Evolutionary conservation across 2,888 invertebrate species (phyloP), one percentile per base, ranked within the genome.

Genomic region (Gymnoscelis rufifasciata): DNA sequence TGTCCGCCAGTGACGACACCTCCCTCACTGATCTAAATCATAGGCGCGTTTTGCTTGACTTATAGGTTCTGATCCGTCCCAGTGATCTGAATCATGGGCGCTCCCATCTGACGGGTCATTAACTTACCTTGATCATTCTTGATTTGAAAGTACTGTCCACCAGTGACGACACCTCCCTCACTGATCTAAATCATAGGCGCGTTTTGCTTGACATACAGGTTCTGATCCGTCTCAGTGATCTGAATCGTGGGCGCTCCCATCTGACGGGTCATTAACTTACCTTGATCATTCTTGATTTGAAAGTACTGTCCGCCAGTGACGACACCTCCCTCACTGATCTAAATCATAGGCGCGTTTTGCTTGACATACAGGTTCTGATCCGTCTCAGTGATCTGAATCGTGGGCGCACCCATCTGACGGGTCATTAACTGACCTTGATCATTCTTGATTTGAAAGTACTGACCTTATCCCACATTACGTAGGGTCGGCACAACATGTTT

Each of bases 291-390:
- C 63, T 86, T 87, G 19, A 87, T 79, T 60, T 86, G 86, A 47
- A 78, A 83, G 51, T 73, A 86, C 19, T 80, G 83, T 6, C 71
- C 71, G 6, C 71, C 66, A 38, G 71, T 38, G 1, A 77, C 59
- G 1, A 78, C 48, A 0, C 69, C 66, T 0, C 67, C 45, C 6
- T 83, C 83, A 43, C 72, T 79, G 38, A 83, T 74, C 55, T 86
- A 84, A 50, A 86, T 71, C 29, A 86, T 64, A 0, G 77, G 74
- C 7, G 74, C 29, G 10, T 88, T 86, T 0, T 74, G 47, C 51
- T 87, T 87, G 2, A 88, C 84, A 56, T 87, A 86, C 1, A 88
- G 81, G 1, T 87, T 88, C 64, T 88, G 87, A 1, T 87, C 88
- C 0, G 84, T 83, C 56, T 88, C 88, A 0, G 87, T 88, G 44